phyloP scores from a whole-genome alignment of 2,797 vertebrate genomes.

The Phataginus tetradactyla region DNA sequence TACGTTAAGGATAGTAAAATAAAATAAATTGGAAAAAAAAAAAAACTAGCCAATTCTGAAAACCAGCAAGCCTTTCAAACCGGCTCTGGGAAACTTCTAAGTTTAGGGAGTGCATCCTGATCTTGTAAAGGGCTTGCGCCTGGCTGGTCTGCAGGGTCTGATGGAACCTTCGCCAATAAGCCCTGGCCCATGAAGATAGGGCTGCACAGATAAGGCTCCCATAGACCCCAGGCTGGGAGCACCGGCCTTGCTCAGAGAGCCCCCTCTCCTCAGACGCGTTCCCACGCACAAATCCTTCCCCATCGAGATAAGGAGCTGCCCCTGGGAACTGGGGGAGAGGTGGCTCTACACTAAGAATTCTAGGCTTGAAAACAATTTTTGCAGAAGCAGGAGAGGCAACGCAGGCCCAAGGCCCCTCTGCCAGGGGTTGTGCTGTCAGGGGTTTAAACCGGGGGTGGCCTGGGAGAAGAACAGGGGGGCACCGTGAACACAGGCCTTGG shows the following conservation, averaged over 20 bases:
- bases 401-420: accelerated
- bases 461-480: neutral
- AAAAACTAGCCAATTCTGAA: neutral
- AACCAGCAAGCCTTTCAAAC: neutral
- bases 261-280: neutral
- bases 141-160: neutral
- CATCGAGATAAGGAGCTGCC: neutral
- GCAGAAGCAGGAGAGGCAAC: neutral
- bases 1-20: too few species aligned
- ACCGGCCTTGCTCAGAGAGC: neutral
- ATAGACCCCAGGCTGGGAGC: neutral
- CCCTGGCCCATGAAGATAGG: accelerated
- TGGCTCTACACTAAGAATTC: neutral
- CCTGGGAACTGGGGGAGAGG: neutral
- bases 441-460: neutral
- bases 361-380: neutral
- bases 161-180: neutral
- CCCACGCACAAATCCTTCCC: neutral
- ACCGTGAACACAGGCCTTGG: accelerated
- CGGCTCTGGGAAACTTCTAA: neutral
- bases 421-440: neutral
- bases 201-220: neutral
- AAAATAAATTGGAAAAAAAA: too few species aligned
- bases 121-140: neutral
- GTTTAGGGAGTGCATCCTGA: neutral